Evolutionary conservation across 2,113 vertebrate species (phyloP).

Genomic region (Burhinus oedicnemus): DNA sequence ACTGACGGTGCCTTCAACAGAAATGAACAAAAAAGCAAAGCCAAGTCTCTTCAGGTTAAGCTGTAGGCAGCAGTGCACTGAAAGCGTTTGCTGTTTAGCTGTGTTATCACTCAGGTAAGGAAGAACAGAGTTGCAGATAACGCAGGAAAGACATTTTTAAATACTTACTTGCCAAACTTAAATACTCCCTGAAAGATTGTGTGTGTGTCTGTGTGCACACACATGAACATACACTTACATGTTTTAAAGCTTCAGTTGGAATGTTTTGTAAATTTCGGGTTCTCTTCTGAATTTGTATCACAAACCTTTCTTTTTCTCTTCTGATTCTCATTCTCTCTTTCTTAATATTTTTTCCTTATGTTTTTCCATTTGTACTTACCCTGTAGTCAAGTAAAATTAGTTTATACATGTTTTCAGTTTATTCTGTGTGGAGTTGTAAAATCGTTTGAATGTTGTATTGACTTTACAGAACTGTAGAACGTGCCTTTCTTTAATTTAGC

Average conservation of each 20-base stretch:
- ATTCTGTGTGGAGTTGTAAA: neutral
- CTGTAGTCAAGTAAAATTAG: neutral
- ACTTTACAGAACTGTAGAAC: neutral
- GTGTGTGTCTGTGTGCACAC: accelerated
- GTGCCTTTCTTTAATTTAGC: neutral
- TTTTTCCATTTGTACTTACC: neutral
- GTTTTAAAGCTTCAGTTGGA: neutral
- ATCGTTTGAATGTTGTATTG: neutral
- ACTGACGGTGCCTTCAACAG: neutral
- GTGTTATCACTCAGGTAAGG: neutral
- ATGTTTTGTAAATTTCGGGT: neutral
- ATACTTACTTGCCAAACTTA: neutral
- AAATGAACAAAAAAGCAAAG: neutral
- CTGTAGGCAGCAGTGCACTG: neutral
- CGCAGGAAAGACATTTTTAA: neutral
- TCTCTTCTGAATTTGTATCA: neutral
- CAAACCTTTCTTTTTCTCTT: neutral
- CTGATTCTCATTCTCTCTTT: neutral
- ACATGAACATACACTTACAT: neutral
- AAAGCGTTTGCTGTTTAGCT: too few relatives aligned
- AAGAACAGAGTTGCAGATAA: neutral
- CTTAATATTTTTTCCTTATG: neutral
- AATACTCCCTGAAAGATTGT: neutral
- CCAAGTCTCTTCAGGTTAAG: neutral
- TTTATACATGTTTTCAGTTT: neutral